Base-by-base conservation (phyloP, 1,140 invertebrate species). In the Drosophila repletoides region DNA sequence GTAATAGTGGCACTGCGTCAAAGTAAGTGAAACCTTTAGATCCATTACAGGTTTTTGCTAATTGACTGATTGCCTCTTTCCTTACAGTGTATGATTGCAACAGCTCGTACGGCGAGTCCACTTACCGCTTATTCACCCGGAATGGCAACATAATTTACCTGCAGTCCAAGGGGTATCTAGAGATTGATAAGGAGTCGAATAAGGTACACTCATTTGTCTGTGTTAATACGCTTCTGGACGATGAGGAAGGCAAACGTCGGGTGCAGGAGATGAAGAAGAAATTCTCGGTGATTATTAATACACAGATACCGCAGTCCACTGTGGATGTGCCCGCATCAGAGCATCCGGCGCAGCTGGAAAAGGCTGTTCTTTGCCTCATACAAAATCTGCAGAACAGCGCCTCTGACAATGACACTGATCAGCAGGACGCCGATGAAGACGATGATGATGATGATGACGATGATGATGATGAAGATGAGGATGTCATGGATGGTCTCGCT, bases 171-270 rank as follows among this genome's bases (percentile, higher is more conserved):
- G 96, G 96, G 2, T 95, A 93, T 63, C 90, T 97, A 2, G 96
- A 97, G 71, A 93, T 95, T 14, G 94, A 96, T 64, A 91, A 93
- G 67, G 92, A 92, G 15, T 93, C 94, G 0, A 93, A 95, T 52
- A 93, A 93, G 33, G 94, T 96, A 0, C 94, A 94, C 58, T 96
- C 95, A 10, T 97, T 97, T 76, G 93, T 97, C 6, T 97, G 96
- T 81, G 93, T 96, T 43, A 97, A 97, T 84, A 95, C 95, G 0
- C 91, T 96, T n/a, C 92, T 97, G 0, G 91, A 92, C 22, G 93
- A 95, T 71, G 91, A 93, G 34, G 95, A 96, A 80, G 95, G 95
- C 12, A 91, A 92, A 49, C 89, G 92, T 5, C 90, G 94, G 0
- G 93, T 95, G 0, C 91, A 92, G 43, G 91, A 95, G 52, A 96